Conservation (phyloP, 2,113 vertebrate species). For the Oenanthe oenanthe region DNA sequence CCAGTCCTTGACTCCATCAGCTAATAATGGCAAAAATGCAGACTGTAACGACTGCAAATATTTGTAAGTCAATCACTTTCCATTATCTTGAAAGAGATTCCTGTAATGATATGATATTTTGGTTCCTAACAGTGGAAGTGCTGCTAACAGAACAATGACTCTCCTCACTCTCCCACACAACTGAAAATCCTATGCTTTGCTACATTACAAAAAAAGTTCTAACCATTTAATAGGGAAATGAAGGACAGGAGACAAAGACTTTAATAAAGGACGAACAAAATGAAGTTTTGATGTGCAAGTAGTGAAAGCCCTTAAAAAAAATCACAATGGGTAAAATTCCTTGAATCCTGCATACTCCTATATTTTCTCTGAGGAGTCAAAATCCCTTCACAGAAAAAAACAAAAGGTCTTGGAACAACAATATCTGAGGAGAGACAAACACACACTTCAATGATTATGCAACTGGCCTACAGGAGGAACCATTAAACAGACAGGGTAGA, state of each 20-base stretch:
- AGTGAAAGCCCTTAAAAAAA: not conserved
- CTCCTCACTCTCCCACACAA: not conserved
- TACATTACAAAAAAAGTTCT: not conserved
- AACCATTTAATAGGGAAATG: not conserved
- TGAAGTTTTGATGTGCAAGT: not conserved
- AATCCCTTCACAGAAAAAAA: not conserved
- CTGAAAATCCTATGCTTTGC: not conserved
- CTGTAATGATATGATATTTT: not conserved
- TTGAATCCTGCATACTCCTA: not conserved
- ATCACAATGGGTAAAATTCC: not conserved
- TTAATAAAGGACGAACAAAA: not conserved
- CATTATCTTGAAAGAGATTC: not conserved
- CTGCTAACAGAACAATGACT: not conserved
- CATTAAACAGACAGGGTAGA: not conserved
- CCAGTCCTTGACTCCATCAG: not conserved
- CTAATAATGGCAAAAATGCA: not conserved
- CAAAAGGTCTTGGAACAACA: not conserved
- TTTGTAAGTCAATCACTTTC: not conserved
- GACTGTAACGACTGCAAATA: not conserved
- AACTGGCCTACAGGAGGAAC: conserved; percentile 1
- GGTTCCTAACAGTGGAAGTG: not conserved
- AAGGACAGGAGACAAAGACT: not conserved
- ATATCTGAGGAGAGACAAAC: not conserved
- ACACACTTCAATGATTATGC: not conserved
- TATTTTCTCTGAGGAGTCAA: not conserved